A percentile compares a stretch with the other conserved stretches of the same genome.
phyloP scores from a whole-genome alignment of 2,888 invertebrate genomes.

The Dasypogon diadema region DNA sequence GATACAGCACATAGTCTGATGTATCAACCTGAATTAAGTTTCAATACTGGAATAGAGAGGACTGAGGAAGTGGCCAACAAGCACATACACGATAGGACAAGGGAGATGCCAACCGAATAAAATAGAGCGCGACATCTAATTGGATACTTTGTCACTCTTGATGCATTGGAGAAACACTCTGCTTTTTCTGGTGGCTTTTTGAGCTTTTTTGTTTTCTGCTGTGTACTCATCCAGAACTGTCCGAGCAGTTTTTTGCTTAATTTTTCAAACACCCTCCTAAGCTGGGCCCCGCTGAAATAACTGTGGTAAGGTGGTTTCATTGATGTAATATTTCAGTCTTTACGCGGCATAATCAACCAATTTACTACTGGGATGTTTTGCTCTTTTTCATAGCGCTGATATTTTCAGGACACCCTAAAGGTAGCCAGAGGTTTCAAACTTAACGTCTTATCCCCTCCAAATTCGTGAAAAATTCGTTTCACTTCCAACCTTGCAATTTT shows the following conservation, averaged over 20 bases:
- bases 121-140: constrained; percentile 53
- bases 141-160: constrained; percentile 57
- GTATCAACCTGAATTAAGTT: constrained; percentile 55
- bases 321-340: constrained; percentile 39
- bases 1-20: constrained; percentile 51
- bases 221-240: constrained; percentile 1
- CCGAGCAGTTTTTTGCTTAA: constrained; percentile 29
- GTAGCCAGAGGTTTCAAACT: too few species aligned
- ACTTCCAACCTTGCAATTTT: too few species aligned
- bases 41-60: constrained; percentile 51
- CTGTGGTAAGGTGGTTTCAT: constrained; percentile 14
- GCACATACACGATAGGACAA: constrained; percentile 49
- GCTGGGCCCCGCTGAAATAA: neutral
- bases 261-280: constrained; percentile 17
- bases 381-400: too few species aligned
- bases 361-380: constrained; percentile 1
- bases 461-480: too few species aligned
- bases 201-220: constrained; percentile 1
- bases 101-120: constrained; percentile 37
- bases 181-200: constrained; percentile 5
- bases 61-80: constrained; percentile 47
- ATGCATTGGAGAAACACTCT: constrained; percentile 51
- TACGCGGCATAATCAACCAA: constrained; percentile 39
- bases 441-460: too few species aligned
- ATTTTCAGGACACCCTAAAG: too few species aligned